Conservation (phyloP, 2,888 invertebrate species). For the Volucella bombylans region DNA sequence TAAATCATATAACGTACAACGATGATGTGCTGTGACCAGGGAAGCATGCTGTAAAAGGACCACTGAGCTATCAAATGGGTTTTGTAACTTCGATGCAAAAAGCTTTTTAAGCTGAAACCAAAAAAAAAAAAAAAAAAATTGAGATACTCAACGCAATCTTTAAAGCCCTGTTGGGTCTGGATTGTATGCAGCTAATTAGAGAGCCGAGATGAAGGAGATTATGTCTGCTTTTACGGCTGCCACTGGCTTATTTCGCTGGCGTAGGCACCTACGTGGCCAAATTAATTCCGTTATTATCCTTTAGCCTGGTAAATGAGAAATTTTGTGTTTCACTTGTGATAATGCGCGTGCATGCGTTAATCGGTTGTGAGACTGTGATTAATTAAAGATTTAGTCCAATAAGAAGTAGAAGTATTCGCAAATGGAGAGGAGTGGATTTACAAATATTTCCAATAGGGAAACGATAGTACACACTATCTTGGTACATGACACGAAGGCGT, state of each 20-base stretch:
- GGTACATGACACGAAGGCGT: conserved; percentile 45
- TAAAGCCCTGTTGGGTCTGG: conserved; percentile 36
- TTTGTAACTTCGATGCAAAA: conserved; percentile 67
- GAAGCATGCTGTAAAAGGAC: conserved; percentile 59
- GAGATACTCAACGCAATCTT: conserved; percentile 59
- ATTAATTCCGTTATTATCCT: not conserved
- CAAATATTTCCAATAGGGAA: not conserved
- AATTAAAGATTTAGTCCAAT: not conserved
- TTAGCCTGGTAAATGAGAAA: conserved; percentile 5
- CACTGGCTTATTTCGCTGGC: conserved; percentile 38
- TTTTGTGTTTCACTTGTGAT: conserved; percentile 26
- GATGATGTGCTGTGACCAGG: conserved; percentile 72
- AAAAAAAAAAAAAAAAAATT: conserved; percentile 10
- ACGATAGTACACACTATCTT: conserved; percentile 44
- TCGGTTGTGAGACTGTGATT: conserved; percentile 30
- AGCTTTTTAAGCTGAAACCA: conserved; percentile 43
- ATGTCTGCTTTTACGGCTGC: conserved; percentile 43
- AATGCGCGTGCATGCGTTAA: conserved; percentile 29
- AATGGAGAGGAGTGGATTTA: too few relatives aligned
- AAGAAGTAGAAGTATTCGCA: not conserved
- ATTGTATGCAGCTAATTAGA: conserved; percentile 66
- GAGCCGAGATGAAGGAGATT: conserved; percentile 50
- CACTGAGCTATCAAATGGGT: conserved; percentile 57
- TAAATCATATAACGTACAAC: conserved; percentile 71
- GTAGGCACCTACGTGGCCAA: not conserved